Evolutionary conservation across 2,888 invertebrate genomes (phyloP).

Genomic region (Cephus runcator): DNA sequence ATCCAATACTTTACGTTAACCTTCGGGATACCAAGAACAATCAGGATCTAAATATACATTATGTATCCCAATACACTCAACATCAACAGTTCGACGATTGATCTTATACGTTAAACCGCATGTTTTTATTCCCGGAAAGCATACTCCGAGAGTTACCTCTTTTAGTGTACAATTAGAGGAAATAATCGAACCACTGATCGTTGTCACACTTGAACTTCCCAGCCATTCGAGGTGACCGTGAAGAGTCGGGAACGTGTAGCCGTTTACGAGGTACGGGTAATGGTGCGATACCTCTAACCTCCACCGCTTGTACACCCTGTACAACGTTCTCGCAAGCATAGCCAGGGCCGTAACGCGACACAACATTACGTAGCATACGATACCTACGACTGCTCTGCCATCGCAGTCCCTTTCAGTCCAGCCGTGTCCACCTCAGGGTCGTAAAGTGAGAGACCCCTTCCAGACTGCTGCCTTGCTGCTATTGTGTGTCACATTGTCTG

Average conservation of each 20-base stretch:
- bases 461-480: constrained; percentile 27
- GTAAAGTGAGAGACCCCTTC: constrained; percentile 27
- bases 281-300: not conserved
- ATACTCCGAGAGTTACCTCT: not conserved
- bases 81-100: not conserved
- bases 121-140: not conserved
- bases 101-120: not conserved
- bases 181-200: not conserved
- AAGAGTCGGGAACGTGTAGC: not conserved
- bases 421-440: constrained; percentile 29
- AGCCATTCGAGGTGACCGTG: not conserved
- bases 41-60: not conserved
- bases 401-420: not conserved
- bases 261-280: constrained; percentile 4
- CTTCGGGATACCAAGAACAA: not conserved
- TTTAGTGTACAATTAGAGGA: not conserved
- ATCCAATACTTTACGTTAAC: not conserved
- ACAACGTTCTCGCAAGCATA: not conserved
- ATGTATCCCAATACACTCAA: not conserved
- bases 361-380: not conserved
- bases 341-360: not conserved
- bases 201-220: not conserved
- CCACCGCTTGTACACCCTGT: not conserved
- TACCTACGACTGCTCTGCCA: not conserved
- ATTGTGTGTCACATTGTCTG: constrained; percentile 42